Evolutionary conservation across 2,888 invertebrate genomes (phyloP).

Genomic region (Lysandra bellargus): DNA sequence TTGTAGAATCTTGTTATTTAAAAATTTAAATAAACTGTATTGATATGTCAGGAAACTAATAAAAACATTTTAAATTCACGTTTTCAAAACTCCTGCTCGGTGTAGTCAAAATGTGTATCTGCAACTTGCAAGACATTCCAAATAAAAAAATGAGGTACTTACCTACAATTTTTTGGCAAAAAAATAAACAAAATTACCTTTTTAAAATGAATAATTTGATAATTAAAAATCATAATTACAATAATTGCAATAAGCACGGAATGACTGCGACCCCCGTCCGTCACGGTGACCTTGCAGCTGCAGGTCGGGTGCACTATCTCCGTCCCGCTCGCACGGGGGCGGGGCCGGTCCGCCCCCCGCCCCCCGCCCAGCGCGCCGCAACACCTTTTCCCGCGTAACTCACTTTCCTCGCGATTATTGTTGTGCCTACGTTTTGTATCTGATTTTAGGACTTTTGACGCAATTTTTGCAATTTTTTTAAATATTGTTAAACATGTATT

Average conservation of each 20-base stretch:
- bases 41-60: not conserved
- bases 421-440: constrained; percentile 42
- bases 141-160: too few species aligned
- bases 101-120: not conserved
- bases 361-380: constrained; percentile 69
- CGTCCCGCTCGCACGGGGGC: constrained; percentile 63
- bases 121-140: too few species aligned
- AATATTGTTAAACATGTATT: not conserved
- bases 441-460: constrained; percentile 31
- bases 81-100: not conserved
- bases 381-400: constrained; percentile 60
- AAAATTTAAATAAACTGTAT: not conserved
- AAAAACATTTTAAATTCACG: not conserved
- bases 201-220: not conserved
- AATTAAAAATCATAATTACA: constrained; percentile 6
- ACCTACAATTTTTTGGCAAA: not conserved
- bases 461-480: not conserved
- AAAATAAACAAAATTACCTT: not conserved
- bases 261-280: not conserved
- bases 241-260: not conserved
- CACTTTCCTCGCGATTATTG: constrained; percentile 55
- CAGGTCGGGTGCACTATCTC: constrained; percentile 44
- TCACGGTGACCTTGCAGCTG: constrained; percentile 57
- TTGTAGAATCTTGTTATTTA: not conserved
- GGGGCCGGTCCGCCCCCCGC: constrained; percentile 58